Base-by-base conservation (phyloP, 2,113 vertebrate species). In the Todiramphus chloris region DNA sequence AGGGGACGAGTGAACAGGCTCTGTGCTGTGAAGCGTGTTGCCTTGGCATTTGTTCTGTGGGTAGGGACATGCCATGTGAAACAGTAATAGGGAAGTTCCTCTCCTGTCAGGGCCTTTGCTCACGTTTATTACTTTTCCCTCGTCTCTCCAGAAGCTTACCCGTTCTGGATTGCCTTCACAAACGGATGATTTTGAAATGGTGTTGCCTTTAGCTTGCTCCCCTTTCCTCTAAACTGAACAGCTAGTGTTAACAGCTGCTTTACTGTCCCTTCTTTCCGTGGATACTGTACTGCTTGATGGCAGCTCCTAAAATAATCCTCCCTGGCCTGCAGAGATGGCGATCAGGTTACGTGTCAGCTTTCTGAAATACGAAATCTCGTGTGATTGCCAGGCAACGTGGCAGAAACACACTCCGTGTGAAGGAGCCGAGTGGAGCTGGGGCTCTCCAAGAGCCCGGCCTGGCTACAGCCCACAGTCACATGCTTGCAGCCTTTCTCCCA, bases 341-440 rank as follows among this genome's bases (percentile, higher is more conserved):
- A 83, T 94, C 69, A 3, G 3, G 2, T 95, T 97, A 78, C 84
- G 37, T 6, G 79, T 39, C 89, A 89, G 83, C 64, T 70, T 75
- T 94, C 70, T 78, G 89, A 90, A 80, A 35, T 51, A 78, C 19
- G n/a, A 91, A 95, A 70, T 87, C 44, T 67, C 11, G 1, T 76
- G 74, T 28, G 82, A 88, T 92, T 95, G 88, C 90, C 64, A 87
- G 85, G 95, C 94, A 97, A 94, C 43, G 7, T 83, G 89, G 68
- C 67, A 72, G 46, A 95, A 95, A 96, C 87, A 73, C 8, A 5
- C 31, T 59, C 50, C 39, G 59, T 72, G 55, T 7, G 77, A 83
- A 72, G 77, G 20, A 93, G 69, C 83, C 11, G 6, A 31, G 39
- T 51, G 68, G 56, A 83, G 5, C 67, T 77, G 79, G 21, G 50